These are phyloP conservation scores for Zaprionus vittiger DNA, from an alignment of 1,140 invertebrate species.

Conservation along the genomic window DNA sequence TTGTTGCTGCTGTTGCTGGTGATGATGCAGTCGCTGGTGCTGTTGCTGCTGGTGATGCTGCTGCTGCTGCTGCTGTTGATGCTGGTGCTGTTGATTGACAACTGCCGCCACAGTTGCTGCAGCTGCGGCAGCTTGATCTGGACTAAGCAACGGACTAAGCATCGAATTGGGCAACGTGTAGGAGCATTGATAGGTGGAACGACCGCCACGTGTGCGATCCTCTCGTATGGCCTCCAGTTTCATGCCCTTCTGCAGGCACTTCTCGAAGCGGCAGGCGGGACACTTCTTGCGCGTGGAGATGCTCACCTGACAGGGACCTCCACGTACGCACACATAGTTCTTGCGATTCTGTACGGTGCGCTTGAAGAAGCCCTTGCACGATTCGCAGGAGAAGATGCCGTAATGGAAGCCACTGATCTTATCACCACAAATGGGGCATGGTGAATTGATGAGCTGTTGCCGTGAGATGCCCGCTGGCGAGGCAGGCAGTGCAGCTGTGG, in stretches of 20 bases:
- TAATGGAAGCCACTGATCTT: constrained; percentile 98
- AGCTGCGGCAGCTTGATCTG: constrained; percentile 68
- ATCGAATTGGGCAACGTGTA: constrained; percentile 92
- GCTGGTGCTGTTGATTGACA: constrained; percentile 55
- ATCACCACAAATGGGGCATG: constrained; percentile 97
- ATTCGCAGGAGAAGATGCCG: constrained; percentile 98
- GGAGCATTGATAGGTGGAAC: constrained; percentile 97
- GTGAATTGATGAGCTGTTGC: constrained; percentile 92
- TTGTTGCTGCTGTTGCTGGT: constrained; percentile 51
- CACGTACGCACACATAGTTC: constrained; percentile 96
- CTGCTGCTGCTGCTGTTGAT: constrained; percentile 61
- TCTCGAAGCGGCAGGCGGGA: constrained; percentile 98
- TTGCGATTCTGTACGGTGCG: constrained; percentile 98
- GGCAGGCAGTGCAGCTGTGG: constrained; percentile 47
- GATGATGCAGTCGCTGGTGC: constrained; percentile 52
- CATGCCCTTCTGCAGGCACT: constrained; percentile 98
- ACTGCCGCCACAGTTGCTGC: constrained; percentile 49
- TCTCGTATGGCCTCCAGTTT: constrained; percentile 98
- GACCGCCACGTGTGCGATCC: constrained; percentile 96
- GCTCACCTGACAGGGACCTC: constrained; percentile 95
- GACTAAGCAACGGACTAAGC: constrained; percentile 78
- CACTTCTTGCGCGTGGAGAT: constrained; percentile 98
- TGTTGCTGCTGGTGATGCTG: constrained; percentile 54
- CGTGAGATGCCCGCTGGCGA: constrained; percentile 91
- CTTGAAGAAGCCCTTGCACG: constrained; percentile 99